Evolutionary conservation across 2,888 invertebrate genomes (phyloP).

Genomic region (Amphipoea oculea): DNA sequence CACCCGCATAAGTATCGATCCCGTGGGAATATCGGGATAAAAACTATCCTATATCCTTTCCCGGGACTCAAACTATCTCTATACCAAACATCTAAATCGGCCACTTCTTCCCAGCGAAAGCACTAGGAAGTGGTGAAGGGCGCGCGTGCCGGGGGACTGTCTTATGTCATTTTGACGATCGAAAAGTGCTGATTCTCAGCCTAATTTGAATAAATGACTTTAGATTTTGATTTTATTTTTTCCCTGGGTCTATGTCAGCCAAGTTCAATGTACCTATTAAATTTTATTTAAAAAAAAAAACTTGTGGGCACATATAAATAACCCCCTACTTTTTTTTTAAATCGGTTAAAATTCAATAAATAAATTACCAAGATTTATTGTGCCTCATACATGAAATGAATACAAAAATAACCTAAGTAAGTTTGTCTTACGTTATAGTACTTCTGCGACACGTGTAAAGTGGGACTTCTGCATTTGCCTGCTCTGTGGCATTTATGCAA

Average conservation of each 20-base stretch:
- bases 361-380: neutral
- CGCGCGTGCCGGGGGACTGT: too few relatives aligned
- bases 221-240: neutral
- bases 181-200: too few relatives aligned
- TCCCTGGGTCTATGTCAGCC: neutral
- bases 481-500: neutral
- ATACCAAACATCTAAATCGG: too few relatives aligned
- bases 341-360: neutral
- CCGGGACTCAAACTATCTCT: too few relatives aligned
- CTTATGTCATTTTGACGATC: too few relatives aligned
- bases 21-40: too few relatives aligned
- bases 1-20: too few relatives aligned
- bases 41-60: too few relatives aligned
- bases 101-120: too few relatives aligned
- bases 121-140: too few relatives aligned
- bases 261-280: neutral
- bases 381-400: neutral
- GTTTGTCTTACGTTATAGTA: neutral
- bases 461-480: neutral
- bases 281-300: too few relatives aligned
- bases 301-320: neutral
- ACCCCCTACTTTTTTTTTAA: neutral
- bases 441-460: neutral
- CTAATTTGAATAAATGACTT: too few relatives aligned
- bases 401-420: neutral